Conservation (phyloP, 2,113 vertebrate genomes). For the Bombycilla garrulus region DNA sequence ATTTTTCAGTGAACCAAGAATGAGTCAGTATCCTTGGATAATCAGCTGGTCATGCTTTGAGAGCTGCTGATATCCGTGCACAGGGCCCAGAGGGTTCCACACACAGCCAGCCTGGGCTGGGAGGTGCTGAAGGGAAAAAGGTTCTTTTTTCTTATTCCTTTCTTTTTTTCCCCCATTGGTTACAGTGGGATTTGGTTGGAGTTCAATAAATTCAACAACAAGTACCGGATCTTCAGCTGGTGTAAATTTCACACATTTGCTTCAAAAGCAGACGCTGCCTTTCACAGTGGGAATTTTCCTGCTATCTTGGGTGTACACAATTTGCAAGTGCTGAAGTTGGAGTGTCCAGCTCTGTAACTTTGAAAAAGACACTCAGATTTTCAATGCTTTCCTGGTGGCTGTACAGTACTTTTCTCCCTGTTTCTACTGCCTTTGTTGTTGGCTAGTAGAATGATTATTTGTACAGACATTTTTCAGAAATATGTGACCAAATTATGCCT, state of each 20-base stretch:
- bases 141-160: neutral
- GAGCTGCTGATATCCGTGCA: neutral
- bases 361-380: neutral
- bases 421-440: neutral
- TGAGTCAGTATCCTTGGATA: neutral
- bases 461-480: neutral
- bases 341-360: neutral
- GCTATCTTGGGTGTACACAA: neutral
- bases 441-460: neutral
- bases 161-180: neutral
- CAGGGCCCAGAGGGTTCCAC: neutral
- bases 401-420: neutral
- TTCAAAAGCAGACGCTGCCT: conserved; percentile 40
- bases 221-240: conserved; percentile 1
- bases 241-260: conserved; percentile 56
- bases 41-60: conserved; percentile 29
- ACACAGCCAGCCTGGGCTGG: neutral
- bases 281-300: conserved; percentile 38
- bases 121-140: neutral
- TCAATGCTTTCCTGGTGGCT: neutral
- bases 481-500: neutral
- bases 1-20: neutral
- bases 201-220: conserved; percentile 38
- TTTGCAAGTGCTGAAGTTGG: conserved; percentile 22
- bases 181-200: conserved; percentile 37